Base-by-base conservation (phyloP, 35 echinoderm and acorn worm genomes). In the Hemicentrotus pulcherrimus region DNA sequence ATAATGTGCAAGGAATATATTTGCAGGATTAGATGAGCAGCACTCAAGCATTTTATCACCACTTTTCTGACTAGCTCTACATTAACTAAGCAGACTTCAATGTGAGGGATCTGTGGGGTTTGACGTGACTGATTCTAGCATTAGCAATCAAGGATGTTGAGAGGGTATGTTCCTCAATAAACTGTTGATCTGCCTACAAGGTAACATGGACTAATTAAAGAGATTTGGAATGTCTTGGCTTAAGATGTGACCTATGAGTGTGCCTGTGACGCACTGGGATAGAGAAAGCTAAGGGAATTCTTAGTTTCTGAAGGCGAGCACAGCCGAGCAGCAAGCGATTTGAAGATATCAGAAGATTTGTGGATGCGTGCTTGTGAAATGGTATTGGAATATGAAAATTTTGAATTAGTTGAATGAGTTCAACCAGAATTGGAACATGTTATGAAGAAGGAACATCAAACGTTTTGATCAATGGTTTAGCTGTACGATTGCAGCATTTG, bases 161-260 rank as follows among this genome's bases (percentile, higher is more conserved):
- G 65, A 78, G 65, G 65, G 65, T 78, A 78, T 78, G 65, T 78
- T 78, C 65, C 24, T 28, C 65, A 78, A 78, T 15, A 78, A 78
- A 78, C 19, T n/a, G 19, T 28, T n/a, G 65, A 78, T 78, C 65
- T n/a, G 65, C 19, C 65, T 78, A n/a, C 65, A 78, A 78, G 65
- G 65, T 78, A n/a, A 78, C 65, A 78, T 78, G 65, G 65, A 78
- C 65, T 78, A 78, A 78, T 78, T 78, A 78, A 78, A 78, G 65
- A 78, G 65, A 78, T 78, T 78, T 78, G 65, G 61, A 78, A 78
- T 78, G 65, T 78, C 65, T 78, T 78, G 65, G 65, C 65, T 78
- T 78, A 78, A 4, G 65, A 28, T 78, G 65, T 78, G 65, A 78
- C 65, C 65, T 78, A 78, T 78, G 65, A 78, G 22, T 78, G 24